A percentile compares a stretch with the other conserved stretches of the same genome.
phyloP scores from a whole-genome alignment of 2,888 invertebrate species.

The Mythimna lalbum region DNA sequence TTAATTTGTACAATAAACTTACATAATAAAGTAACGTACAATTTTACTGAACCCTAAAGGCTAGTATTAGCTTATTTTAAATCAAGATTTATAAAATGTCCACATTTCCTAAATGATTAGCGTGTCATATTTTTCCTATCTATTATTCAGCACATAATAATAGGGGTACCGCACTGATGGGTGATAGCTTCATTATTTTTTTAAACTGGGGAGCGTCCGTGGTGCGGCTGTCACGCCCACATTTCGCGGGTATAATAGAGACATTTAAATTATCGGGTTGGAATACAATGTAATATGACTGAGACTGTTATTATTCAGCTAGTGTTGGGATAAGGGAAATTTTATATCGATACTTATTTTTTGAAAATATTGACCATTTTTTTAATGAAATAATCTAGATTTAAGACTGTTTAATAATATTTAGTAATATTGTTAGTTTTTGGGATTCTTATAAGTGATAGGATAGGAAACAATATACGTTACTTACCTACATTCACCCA shows the following conservation, averaged over 20 bases:
- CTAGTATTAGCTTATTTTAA: slow-evolving; percentile 2
- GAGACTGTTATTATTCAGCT: slow-evolving; percentile 45
- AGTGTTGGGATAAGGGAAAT: slow-evolving; percentile 62
- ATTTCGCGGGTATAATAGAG: slow-evolving; percentile 80
- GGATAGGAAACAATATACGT: too few relatives aligned
- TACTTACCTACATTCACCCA: neutral
- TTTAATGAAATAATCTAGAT: neutral
- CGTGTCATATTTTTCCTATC: slow-evolving; percentile 61
- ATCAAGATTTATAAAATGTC: slow-evolving; percentile 18
- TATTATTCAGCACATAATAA: slow-evolving; percentile 73
- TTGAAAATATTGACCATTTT: neutral
- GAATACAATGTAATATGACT: slow-evolving; percentile 67
- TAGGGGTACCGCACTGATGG: slow-evolving; percentile 54
- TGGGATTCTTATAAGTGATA: neutral
- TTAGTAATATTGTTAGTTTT: neutral
- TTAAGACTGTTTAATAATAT: neutral
- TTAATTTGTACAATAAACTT: neutral
- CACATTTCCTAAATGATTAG: slow-evolving; percentile 41
- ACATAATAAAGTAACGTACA: neutral
- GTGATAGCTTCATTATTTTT: slow-evolving; percentile 83
- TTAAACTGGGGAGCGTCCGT: slow-evolving; percentile 67
- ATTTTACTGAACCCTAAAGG: slow-evolving; percentile 3
- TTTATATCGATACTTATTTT: slow-evolving; percentile 51
- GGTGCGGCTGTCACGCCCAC: slow-evolving; percentile 76
- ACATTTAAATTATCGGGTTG: slow-evolving; percentile 82